Evolutionary conservation across 1,140 invertebrate species (phyloP), one percentile per base, ranked within the genome.

Genomic region (Thaumatotibia leucotreta): DNA sequence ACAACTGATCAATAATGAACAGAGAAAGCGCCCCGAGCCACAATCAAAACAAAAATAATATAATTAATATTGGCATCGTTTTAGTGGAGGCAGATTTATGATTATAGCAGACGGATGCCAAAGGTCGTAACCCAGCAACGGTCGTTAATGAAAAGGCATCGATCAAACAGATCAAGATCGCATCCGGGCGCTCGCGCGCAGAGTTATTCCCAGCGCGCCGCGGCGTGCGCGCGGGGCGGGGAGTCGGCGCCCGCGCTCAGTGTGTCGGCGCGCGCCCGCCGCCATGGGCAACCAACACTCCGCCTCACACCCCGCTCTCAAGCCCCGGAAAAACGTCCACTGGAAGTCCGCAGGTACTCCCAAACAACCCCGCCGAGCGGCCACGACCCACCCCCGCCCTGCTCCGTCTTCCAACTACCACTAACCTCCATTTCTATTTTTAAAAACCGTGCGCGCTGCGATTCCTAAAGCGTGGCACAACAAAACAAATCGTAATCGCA

Each of bases 341-440:
- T 94, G 94, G 94, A 94, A 94, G 88, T 92, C 94, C 61, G 94
- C 94, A 94, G 94, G 94, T 94, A 92, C 74, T 68, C 32, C 39
- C 66, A 31, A 24, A 82, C 72, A 78, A 78, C 79, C 62, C 32
- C 61, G 65, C 61, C 66, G 62, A 31, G 45, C 63, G 61, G 58
- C 61, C 24, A 69, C 64, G 68, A 71, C 52, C 63, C 49, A 33
- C 63, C 50, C 61, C 61, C 65, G 45, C 24, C 65, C 69, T 70
- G 23, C 66, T 35, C 66, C 49, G 54, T 31, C 20, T 39, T 66
- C 58, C 52, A 64, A 66, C 68, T 70, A 65, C 74, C 76, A 75
- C 79, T 78, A 75, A 71, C 70, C 74, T 69, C 67, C 66, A 71
- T 64, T 67, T 77, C 84, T 90, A 88, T 90, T 88, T 89, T 82